Percentiles rank a stretch among this genome's conserved stretches.
Conservation (phyloP, 2,888 invertebrate genomes). For the Drosophila paranaensis region DNA sequence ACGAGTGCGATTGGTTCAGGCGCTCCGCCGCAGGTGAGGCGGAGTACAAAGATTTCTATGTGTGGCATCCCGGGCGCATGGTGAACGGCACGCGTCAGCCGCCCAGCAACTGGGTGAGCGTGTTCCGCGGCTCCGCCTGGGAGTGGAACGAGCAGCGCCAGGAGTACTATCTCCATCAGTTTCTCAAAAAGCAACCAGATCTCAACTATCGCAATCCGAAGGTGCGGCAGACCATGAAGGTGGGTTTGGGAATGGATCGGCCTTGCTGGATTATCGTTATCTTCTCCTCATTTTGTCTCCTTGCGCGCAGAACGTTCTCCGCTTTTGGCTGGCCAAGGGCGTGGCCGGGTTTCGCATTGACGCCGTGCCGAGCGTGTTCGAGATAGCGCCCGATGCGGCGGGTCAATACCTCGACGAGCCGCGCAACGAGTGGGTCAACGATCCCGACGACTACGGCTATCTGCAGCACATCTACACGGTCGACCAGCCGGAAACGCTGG, state of each 20-base stretch:
- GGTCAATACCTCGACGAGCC: constrained; percentile 86
- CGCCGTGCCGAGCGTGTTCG: constrained; percentile 86
- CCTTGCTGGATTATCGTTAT: not conserved
- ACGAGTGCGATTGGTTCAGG: constrained; percentile 94
- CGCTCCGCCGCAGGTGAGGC: constrained; percentile 88
- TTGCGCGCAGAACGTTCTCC: constrained; percentile 86
- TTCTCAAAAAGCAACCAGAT: constrained; percentile 88
- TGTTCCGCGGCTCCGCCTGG: constrained; percentile 87
- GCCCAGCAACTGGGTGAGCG: constrained; percentile 90
- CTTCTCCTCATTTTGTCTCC: not conserved
- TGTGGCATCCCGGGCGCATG: constrained; percentile 88
- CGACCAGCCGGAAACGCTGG: constrained; percentile 87
- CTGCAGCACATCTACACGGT: constrained; percentile 88
- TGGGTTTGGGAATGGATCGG: constrained; percentile 67
- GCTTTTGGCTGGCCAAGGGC: constrained; percentile 91
- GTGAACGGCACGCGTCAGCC: constrained; percentile 84
- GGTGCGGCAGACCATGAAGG: constrained; percentile 84
- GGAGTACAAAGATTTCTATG: constrained; percentile 90
- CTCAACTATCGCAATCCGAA: constrained; percentile 87
- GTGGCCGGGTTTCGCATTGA: constrained; percentile 92
- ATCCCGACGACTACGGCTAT: constrained; percentile 86
- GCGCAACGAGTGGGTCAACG: constrained; percentile 84
- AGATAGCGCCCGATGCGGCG: constrained; percentile 67
- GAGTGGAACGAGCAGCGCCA: constrained; percentile 87
- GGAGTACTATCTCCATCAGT: constrained; percentile 89